Base-by-base conservation (phyloP, 2,888 invertebrate genomes). In the Ophion ventricosus region DNA sequence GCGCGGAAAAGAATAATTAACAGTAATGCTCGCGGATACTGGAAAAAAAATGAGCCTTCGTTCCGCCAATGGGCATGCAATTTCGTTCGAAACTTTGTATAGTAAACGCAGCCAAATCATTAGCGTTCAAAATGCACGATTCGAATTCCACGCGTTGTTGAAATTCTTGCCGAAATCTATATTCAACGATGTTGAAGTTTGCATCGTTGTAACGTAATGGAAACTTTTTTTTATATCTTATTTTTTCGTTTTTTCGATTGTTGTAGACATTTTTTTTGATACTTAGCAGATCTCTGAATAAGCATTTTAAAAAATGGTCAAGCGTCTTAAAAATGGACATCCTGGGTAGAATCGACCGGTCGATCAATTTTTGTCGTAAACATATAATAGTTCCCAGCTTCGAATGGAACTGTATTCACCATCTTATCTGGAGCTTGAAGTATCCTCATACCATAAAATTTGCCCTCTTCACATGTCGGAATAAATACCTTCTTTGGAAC, bases 1-100 rank as follows among this genome's bases (percentile, higher is more conserved):
- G 20, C 29, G 35, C 35, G 10, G 20, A 20, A 35, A 11, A 64
- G 26, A 61, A 64, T 64, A 64, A 64, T 64, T 64, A 63, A n/a
- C 63, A 8, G 11, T 20, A 35, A 35, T 35, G n/a, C 26, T n/a
- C 25, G 17, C n/a, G 11, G n/a, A 26, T 26, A 10, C 10, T 17
- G 61, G 26, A 61, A 61, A 61, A 23, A 59, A 25, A 61, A 26
- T 25, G 14, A 61, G 61, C 26, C 26, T 61, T 26, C 26, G 25
- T 61, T 61, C 61, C 61, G 61, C 25, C 23, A 43, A 43, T 25
- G 20, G 17, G 14, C 17, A 20, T 17, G 43, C 23, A 23, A 67
- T 67, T 43, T 23, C 40, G 25, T 43, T 67, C 49, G 49, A 49
- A 49, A 49, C 49, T 49, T 49, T 49, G 3, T 49, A 49, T 14